Evolutionary conservation across 2,113 vertebrate species (phyloP), one percentile per base, ranked within the genome.

Genomic region (Plotosus lineatus): DNA sequence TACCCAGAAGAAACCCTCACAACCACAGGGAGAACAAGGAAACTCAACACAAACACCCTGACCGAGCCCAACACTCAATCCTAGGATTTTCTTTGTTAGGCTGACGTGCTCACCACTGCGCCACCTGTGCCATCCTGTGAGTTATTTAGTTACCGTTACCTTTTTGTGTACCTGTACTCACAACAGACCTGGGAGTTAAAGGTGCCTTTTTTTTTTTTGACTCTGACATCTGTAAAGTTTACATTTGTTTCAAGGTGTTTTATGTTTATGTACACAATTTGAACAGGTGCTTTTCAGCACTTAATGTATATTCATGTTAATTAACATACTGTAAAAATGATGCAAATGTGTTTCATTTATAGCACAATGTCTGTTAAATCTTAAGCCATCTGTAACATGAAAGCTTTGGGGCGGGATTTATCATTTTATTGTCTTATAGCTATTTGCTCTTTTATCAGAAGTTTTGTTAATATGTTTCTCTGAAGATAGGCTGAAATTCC

Each of bases 381-480:
- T 3, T 31, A 38, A 73, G n/a, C 38, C 5, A 5, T 78, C n/a
- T 44, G 75, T 73, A 36, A 28, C 15, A 15, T 77, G n/a, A 44
- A 31, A 26, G 17, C 26, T 26, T 75, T 28, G n/a, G 14, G 40
- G 26, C 26, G 44, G 4, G 2, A 46, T 15, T 71, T 28, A 46
- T 17, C 31, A n/a, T 66, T 50, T 50, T 42, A 12, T 74, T 79
- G 17, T 11, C 1, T 79, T 5, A 19, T 46, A 28, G 42, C 69
- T 60, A 19, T 15, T n/a, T 61, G 50, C 33, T n/a, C 48, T 78
- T 71, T 33, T 31, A 38, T 63, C 12, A 60, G 60, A 46, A 9
- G 51, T 40, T 68, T 19, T 58, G 28, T 60, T 9, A n/a, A 53
- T 79, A 51, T 42, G 21, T 78, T 77, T 75, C 10, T 79, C 31